A percentile compares a stretch with the other conserved stretches of the same genome.
Conservation (phyloP, 2,888 invertebrate genomes). For the Rhopalosiphum nymphaeae region DNA sequence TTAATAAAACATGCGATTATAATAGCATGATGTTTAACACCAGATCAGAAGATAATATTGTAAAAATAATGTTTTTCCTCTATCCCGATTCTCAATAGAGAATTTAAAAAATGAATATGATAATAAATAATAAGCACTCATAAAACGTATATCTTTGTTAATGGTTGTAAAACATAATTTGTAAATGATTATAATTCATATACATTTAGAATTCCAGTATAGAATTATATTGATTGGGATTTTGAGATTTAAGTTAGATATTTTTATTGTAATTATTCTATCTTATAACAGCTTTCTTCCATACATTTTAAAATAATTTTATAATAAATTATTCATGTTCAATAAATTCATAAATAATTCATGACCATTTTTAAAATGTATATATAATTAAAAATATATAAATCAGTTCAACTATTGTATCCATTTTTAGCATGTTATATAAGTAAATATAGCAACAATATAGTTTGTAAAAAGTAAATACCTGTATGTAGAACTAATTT, state of each 20-base stretch:
- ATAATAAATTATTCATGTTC: too few species aligned
- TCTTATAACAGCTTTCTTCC: not conserved
- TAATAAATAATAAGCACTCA: not conserved
- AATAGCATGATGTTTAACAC: not conserved
- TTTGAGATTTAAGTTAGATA: not conserved
- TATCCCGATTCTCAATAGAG: not conserved
- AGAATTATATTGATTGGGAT: not conserved
- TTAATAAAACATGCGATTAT: not conserved
- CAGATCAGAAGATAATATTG: not conserved
- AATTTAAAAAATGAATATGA: not conserved
- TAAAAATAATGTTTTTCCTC: not conserved
- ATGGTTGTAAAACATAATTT: too few species aligned
- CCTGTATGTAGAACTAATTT: not conserved
- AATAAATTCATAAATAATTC: not conserved
- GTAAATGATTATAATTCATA: not conserved
- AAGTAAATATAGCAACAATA: not conserved
- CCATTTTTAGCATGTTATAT: not conserved
- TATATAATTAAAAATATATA: not conserved
- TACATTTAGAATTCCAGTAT: not conserved
- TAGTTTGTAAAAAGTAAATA: not conserved
- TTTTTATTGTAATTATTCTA: not conserved
- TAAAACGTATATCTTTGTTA: not conserved
- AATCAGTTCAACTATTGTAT: not conserved
- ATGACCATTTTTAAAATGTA: not conserved
- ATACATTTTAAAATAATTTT: not conserved